phyloP scores from a whole-genome alignment of 2,797 vertebrate species.

The Spinus olivaceus region DNA sequence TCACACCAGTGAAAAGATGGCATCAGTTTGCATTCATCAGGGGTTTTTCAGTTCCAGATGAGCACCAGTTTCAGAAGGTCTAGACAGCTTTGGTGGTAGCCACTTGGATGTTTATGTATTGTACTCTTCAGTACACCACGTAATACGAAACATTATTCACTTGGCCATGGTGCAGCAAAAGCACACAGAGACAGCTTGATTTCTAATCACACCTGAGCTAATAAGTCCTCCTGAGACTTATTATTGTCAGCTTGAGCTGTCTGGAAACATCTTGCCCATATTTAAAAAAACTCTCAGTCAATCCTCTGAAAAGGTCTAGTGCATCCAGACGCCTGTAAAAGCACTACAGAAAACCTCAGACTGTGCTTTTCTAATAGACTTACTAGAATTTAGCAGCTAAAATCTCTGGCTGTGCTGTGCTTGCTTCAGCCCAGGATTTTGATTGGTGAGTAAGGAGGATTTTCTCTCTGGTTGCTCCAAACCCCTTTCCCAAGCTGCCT shows the following conservation, averaged over 20 bases:
- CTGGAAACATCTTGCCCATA: background rate
- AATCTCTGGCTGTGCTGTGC: background rate
- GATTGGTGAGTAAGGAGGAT: background rate
- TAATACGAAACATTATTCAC: constrained; percentile 29
- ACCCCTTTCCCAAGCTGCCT: background rate
- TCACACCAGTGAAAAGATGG: background rate
- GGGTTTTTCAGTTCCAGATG: background rate
- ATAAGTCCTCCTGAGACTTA: constrained; percentile 53
- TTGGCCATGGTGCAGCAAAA: background rate
- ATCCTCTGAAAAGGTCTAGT: background rate
- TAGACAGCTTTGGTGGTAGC: background rate
- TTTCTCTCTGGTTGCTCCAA: background rate
- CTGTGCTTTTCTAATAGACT: background rate
- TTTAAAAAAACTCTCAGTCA: background rate
- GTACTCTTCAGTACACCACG: background rate
- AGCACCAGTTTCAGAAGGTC: background rate
- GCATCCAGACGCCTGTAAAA: background rate
- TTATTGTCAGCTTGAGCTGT: constrained; percentile 29
- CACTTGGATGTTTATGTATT: background rate
- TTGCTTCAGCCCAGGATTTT: background rate
- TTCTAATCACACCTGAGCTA: constrained; percentile 62
- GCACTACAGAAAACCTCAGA: constrained; percentile 10
- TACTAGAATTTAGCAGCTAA: background rate
- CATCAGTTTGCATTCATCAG: background rate
- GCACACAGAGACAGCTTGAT: constrained; percentile 3